Percentiles rank a stretch among this genome's conserved stretches.
Evolutionary conservation across 2,113 vertebrate species (phyloP).

Genomic region (Zapornia atra): DNA sequence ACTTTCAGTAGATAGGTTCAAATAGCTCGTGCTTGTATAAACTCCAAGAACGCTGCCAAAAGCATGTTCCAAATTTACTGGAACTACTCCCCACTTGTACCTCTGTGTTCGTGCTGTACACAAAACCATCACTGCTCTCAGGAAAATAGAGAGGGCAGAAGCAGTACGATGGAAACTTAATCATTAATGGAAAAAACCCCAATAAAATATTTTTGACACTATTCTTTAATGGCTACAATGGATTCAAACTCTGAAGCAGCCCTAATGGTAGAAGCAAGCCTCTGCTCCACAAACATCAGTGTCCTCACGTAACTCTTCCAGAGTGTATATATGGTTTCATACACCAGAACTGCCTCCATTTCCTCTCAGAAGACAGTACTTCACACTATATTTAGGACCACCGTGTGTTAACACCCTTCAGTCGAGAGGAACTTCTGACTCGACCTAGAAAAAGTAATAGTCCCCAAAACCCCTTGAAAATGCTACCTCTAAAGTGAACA

Average conservation of each 20-base stretch:
- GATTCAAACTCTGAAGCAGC: background rate
- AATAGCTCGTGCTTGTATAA: background rate
- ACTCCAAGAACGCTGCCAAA: background rate
- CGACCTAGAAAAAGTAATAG: slow-evolving; percentile 32
- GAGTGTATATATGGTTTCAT: background rate
- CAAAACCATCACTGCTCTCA: background rate
- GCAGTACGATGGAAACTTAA: background rate
- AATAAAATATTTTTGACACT: background rate
- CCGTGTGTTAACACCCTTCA: slow-evolving; percentile 28
- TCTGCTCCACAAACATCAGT: background rate
- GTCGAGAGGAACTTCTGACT: background rate
- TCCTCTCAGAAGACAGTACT: slow-evolving; percentile 13
- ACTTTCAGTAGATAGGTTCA: background rate
- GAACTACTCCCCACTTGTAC: background rate
- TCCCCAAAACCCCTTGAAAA: background rate
- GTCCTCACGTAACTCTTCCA: slow-evolving; percentile 34
- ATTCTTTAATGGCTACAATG: background rate
- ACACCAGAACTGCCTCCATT: slow-evolving; percentile 37
- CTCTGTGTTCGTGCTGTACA: background rate
- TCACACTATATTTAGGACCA: slow-evolving; percentile 54
- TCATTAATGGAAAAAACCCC: background rate
- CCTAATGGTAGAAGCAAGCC: background rate
- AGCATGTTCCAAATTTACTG: background rate
- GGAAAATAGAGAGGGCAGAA: background rate
- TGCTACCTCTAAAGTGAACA: background rate